Evolutionary conservation across 2,797 vertebrate species (phyloP), one percentile per base, ranked within the genome.

Genomic region (Channa striata): DNA sequence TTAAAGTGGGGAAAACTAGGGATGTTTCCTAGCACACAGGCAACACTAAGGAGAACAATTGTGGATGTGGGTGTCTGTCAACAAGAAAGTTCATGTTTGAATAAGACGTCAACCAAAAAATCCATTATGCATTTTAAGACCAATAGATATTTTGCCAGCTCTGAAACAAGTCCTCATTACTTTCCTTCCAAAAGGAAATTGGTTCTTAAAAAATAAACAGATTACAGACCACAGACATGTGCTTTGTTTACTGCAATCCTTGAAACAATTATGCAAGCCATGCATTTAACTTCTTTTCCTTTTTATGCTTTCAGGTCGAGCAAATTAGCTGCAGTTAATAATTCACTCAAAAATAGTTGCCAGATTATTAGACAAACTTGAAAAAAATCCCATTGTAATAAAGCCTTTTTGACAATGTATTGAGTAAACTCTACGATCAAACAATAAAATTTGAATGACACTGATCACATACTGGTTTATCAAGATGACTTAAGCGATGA

Each of bases 171-270:
- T 60, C 68, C 39, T 62, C 62, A 68, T 33, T 68, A 68, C 59
- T 66, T 69, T 72, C 74, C 62, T 82, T 69, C 59, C 59, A 77
- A 72, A 56, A 77, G 68, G 74, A 83, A 74, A 83, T 46, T 62
- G 51, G 30, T 64, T 20, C 46, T 77, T 65, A 30, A 40, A 72
- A 75, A 64, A 72, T 53, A 74, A 68, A 74, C 64, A 40, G 19
- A 71, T 39, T 43, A 16, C 48, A 36, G 37, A 42, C 40, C 53
- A 60, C 50, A 66, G 67, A 70, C 57, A 75, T 60, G 51, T 72
- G 62, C 16, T 12, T 16, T 64, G 62, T 82, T 78, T 47, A 63
- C 36, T 47, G 17, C 33, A 11, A 39, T 25, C 36, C 75, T 59
- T 63, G 16, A 74, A 79, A 57, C 58, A 72, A 63, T 72, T 77